Evolutionary conservation across 2,113 vertebrate species (phyloP).

Genomic region (Erpornis zantholeuca): DNA sequence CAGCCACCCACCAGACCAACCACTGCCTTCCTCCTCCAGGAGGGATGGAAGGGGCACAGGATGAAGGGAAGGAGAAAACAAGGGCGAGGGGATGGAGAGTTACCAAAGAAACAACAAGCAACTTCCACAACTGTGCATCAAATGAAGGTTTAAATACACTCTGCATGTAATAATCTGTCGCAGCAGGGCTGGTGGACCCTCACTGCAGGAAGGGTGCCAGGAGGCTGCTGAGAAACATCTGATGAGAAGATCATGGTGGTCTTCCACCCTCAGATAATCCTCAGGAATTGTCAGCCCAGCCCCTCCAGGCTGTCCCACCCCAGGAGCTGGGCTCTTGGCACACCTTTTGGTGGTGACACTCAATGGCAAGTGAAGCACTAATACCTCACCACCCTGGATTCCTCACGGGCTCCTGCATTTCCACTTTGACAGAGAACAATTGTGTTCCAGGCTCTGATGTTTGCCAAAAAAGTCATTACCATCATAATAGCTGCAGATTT

Average conservation of each 20-base stretch:
- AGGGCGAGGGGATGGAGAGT: neutral
- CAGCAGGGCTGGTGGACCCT: neutral
- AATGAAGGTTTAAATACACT: neutral
- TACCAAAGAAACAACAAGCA: neutral
- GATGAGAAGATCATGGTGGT: no score
- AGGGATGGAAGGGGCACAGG: neutral
- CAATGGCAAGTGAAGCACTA: neutral
- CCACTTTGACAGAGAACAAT: neutral
- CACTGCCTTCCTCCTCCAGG: neutral
- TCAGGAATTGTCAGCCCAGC: neutral
- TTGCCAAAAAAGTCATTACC: constrained; percentile 2
- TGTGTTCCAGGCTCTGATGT: neutral
- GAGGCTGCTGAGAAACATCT: neutral
- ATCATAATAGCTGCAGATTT: neutral
- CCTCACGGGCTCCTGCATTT: neutral
- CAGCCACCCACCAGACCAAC: neutral
- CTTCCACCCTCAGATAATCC: neutral
- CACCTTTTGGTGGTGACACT: neutral
- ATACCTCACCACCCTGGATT: neutral
- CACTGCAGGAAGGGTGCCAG: neutral
- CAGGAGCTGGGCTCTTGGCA: neutral
- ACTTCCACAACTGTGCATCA: neutral
- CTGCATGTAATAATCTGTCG: neutral
- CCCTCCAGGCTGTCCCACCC: neutral
- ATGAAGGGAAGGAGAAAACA: neutral